A percentile compares a stretch with the other conserved stretches of the same genome.
These are phyloP conservation scores for Huso huso DNA, from an alignment of 2,797 vertebrate genomes.

Conservation along the genomic window DNA sequence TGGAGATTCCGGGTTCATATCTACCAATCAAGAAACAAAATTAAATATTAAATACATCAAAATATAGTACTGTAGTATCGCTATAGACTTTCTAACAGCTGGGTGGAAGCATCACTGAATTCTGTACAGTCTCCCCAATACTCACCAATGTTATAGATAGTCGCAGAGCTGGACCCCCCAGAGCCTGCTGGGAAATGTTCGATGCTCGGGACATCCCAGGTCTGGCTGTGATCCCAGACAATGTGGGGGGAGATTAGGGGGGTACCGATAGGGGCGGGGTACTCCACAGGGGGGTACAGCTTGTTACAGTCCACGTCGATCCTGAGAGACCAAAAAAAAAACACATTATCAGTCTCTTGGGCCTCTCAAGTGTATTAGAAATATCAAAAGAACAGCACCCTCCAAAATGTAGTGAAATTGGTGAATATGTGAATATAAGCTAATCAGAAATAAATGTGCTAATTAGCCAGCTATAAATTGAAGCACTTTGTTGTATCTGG, in stretches of 20 bases:
- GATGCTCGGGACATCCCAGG: slow-evolving; percentile 77
- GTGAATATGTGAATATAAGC: too few relatives aligned
- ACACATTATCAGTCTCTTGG: background rate
- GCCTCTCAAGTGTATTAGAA: too few relatives aligned
- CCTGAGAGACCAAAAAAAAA: slow-evolving; percentile 40
- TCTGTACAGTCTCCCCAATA: background rate
- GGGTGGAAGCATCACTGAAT: too few relatives aligned
- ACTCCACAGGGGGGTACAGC: slow-evolving; percentile 61
- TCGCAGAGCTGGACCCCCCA: slow-evolving; percentile 62
- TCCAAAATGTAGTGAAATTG: too few relatives aligned
- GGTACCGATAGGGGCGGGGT: slow-evolving; percentile 80
- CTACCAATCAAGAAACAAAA: slow-evolving; percentile 43
- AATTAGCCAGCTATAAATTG: too few relatives aligned
- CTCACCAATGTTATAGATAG: slow-evolving; percentile 78
- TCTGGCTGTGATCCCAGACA: slow-evolving; percentile 86
- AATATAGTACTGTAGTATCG: too few relatives aligned
- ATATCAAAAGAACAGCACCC: too few relatives aligned
- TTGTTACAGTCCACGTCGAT: slow-evolving; percentile 65
- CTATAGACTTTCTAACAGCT: too few relatives aligned
- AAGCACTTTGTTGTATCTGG: too few relatives aligned
- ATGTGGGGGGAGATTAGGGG: slow-evolving; percentile 83
- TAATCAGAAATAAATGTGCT: too few relatives aligned
- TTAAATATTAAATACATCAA: background rate
- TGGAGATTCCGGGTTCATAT: slow-evolving; percentile 73
- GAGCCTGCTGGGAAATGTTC: slow-evolving; percentile 74